Conservation (phyloP, 2,797 vertebrate species). For the Pipistrellus nathusii region DNA sequence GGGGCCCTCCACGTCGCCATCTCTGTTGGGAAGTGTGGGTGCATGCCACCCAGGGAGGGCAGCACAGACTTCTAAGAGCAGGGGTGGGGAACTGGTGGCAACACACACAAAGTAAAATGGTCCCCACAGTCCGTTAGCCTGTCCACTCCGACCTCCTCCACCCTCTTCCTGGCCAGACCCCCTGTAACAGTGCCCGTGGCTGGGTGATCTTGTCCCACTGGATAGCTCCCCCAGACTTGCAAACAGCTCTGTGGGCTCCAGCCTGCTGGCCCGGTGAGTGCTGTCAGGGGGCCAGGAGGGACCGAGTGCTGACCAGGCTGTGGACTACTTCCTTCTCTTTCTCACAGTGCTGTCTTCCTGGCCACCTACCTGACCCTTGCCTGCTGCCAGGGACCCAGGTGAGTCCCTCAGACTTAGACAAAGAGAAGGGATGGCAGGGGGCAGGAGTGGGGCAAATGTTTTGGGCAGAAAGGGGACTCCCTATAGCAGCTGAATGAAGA, state of each 20-base stretch:
- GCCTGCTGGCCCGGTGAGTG: background rate
- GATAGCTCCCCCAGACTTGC: background rate
- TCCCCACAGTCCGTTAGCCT: background rate
- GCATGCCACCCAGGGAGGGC: background rate
- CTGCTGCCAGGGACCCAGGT: slow-evolving; percentile 96
- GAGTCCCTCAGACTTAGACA: slow-evolving; percentile 78
- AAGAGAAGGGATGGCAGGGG: background rate
- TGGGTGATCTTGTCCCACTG: background rate
- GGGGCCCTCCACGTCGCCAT: background rate
- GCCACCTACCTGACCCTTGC: slow-evolving; percentile 92
- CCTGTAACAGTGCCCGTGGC: background rate
- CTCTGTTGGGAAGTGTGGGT: background rate
- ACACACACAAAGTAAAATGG: rapidly evolving
- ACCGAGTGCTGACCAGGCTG: background rate
- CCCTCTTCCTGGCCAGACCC: background rate
- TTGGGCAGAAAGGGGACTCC: background rate
- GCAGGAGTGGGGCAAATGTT: background rate
- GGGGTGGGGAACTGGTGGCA: background rate
- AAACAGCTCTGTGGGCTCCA: background rate
- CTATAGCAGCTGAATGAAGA: background rate
- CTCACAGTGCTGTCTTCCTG: slow-evolving; percentile 92
- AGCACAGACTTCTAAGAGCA: background rate
- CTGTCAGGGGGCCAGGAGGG: background rate
- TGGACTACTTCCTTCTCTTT: background rate
- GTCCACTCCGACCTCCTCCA: background rate